A percentile compares a stretch with the other conserved stretches of the same genome.
These are phyloP conservation scores for Heliornis fulica DNA, from an alignment of 2,113 vertebrate genomes.

Conservation along the genomic window DNA sequence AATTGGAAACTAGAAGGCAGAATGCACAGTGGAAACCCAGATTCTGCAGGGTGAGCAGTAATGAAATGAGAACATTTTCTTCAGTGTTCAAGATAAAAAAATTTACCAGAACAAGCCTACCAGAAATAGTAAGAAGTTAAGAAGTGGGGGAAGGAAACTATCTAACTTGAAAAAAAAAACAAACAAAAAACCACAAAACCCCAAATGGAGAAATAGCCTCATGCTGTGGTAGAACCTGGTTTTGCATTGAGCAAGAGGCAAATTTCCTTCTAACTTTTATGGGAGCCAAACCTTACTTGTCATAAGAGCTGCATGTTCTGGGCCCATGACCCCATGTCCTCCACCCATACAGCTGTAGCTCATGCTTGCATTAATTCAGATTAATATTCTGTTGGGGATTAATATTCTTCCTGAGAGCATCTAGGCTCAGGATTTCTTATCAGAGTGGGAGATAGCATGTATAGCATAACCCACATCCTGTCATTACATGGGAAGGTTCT, in stretches of 20 bases:
- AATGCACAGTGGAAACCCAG: not conserved
- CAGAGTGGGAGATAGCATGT: not conserved
- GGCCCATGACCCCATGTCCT: not conserved
- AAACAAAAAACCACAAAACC: too few species aligned
- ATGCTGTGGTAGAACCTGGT: slow-evolving; percentile 20
- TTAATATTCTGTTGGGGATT: not conserved
- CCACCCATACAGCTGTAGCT: accelerated
- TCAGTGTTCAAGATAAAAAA: not conserved
- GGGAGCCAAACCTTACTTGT: not conserved
- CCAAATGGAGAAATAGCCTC: slow-evolving; percentile 28
- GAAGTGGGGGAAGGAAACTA: not conserved
- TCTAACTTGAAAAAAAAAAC: not conserved
- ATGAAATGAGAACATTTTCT: not conserved
- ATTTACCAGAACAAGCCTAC: not conserved
- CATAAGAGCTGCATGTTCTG: not conserved
- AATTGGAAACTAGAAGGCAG: not conserved
- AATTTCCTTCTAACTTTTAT: not conserved
- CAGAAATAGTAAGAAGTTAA: not conserved
- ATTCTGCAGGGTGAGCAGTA: not conserved
- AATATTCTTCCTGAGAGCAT: not conserved
- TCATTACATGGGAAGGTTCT: not conserved
- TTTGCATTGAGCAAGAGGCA: not conserved
- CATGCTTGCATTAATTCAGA: accelerated
- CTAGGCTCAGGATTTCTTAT: not conserved
- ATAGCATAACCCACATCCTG: not conserved